These are phyloP conservation scores for Drosophila subquinaria DNA, from an alignment of 2,888 invertebrate genomes.

Conservation along the genomic window DNA sequence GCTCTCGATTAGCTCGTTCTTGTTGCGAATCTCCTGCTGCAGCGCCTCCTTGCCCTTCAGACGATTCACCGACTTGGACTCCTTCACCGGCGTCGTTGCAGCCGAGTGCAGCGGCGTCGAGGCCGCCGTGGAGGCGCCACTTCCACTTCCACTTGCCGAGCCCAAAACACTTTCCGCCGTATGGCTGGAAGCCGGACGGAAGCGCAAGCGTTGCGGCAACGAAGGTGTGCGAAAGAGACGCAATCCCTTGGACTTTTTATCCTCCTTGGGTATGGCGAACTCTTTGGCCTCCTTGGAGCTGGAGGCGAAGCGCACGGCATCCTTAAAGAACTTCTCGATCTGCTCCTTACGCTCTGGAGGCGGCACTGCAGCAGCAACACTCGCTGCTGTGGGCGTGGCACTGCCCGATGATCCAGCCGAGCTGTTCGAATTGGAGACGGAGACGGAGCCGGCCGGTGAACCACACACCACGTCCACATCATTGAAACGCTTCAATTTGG, in stretches of 20 bases:
- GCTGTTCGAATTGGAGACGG: slow-evolving; percentile 51
- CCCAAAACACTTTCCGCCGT: slow-evolving; percentile 30
- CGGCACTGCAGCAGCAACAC: slow-evolving; percentile 20
- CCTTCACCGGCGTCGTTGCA: slow-evolving; percentile 83
- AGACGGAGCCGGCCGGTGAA: slow-evolving; percentile 68
- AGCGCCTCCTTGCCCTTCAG: slow-evolving; percentile 86
- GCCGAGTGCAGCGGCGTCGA: slow-evolving; percentile 83
- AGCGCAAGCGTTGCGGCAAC: slow-evolving; percentile 84
- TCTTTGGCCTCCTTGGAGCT: slow-evolving; percentile 83
- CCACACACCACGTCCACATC: slow-evolving; percentile 83
- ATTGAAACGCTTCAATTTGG: slow-evolving; percentile 85
- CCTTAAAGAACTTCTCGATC: slow-evolving; percentile 85
- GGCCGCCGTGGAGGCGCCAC: slow-evolving; percentile 72
- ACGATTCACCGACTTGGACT: slow-evolving; percentile 84
- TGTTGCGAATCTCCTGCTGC: slow-evolving; percentile 86
- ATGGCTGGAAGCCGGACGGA: slow-evolving; percentile 67
- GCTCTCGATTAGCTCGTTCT: slow-evolving; percentile 86
- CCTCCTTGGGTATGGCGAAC: slow-evolving; percentile 83
- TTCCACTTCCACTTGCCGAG: slow-evolving; percentile 17
- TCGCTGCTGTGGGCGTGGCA: slow-evolving; percentile 61
- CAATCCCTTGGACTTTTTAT: slow-evolving; percentile 83
- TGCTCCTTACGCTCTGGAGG: slow-evolving; percentile 84
- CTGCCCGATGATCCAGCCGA: slow-evolving; percentile 67
- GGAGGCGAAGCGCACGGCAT: slow-evolving; percentile 83
- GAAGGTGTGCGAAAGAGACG: slow-evolving; percentile 84